Evolutionary conservation across 2,797 vertebrate species (phyloP).

Genomic region (Enteromius thamalakanensis): DNA sequence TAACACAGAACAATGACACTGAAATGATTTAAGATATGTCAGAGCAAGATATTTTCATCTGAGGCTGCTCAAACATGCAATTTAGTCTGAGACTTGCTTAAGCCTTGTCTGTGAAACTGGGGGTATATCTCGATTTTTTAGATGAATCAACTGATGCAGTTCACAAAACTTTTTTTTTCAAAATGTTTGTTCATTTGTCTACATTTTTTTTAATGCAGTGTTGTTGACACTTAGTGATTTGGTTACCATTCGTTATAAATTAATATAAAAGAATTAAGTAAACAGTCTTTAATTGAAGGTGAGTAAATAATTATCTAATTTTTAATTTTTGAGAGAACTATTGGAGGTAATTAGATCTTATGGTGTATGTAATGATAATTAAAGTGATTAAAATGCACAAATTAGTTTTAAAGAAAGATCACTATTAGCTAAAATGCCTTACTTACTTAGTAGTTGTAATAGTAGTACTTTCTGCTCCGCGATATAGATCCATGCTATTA

Average conservation of each 20-base stretch:
- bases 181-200: neutral
- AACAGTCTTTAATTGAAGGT: neutral
- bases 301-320: neutral
- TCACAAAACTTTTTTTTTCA: neutral
- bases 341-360: constrained; percentile 29
- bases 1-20: too few relatives aligned
- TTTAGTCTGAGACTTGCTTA: too few relatives aligned
- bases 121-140: neutral
- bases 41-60: neutral
- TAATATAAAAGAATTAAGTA: neutral
- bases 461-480: neutral
- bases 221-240: neutral
- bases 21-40: too few relatives aligned
- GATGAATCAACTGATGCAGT: neutral
- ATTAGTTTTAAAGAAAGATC: neutral
- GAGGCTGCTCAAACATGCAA: too few relatives aligned
- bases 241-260: too few relatives aligned
- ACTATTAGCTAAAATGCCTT: neutral
- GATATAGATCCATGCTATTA: constrained; percentile 7
- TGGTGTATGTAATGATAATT: constrained; percentile 21
- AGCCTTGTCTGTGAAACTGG: too few relatives aligned
- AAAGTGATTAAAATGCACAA: constrained; percentile 22
- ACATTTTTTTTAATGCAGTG: neutral
- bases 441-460: neutral
- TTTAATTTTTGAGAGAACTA: neutral